Evolutionary conservation across 2,113 vertebrate genomes (phyloP).

Genomic region (Eretmochelys imbricata): DNA sequence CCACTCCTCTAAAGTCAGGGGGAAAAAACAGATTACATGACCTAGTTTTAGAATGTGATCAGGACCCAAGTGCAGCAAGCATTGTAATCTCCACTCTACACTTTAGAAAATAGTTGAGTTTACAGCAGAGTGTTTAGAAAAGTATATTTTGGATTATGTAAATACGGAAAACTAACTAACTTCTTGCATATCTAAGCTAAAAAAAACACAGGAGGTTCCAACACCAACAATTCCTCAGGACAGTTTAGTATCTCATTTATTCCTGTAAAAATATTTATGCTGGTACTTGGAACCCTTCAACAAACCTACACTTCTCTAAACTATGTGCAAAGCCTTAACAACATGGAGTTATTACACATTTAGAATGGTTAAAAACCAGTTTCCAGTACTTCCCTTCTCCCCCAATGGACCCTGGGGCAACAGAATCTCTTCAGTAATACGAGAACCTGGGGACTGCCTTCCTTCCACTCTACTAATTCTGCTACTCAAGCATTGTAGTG

Average conservation of each 20-base stretch:
- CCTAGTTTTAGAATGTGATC: background rate
- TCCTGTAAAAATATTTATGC: slow-evolving; percentile 17
- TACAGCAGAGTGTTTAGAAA: no score
- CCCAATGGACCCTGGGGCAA: background rate
- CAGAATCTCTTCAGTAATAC: background rate
- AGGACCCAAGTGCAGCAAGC: background rate
- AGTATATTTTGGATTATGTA: background rate
- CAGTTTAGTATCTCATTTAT: slow-evolving; percentile 6
- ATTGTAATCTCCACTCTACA: background rate
- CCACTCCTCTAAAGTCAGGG: background rate
- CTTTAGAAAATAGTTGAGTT: no score
- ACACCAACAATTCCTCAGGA: background rate
- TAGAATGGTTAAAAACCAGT: background rate
- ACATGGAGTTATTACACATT: background rate
- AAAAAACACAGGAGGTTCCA: background rate
- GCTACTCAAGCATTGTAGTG: rapidly evolving
- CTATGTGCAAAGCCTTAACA: background rate
- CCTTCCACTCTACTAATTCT: background rate
- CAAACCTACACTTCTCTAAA: background rate
- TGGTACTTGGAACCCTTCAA: slow-evolving; percentile 1
- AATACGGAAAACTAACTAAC: background rate
- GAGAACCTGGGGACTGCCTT: background rate
- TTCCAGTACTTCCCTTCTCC: background rate
- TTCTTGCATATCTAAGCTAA: background rate
- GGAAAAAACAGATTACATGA: background rate